Conservation (phyloP, 2,797 vertebrate species). For the Chrosomus eos region DNA sequence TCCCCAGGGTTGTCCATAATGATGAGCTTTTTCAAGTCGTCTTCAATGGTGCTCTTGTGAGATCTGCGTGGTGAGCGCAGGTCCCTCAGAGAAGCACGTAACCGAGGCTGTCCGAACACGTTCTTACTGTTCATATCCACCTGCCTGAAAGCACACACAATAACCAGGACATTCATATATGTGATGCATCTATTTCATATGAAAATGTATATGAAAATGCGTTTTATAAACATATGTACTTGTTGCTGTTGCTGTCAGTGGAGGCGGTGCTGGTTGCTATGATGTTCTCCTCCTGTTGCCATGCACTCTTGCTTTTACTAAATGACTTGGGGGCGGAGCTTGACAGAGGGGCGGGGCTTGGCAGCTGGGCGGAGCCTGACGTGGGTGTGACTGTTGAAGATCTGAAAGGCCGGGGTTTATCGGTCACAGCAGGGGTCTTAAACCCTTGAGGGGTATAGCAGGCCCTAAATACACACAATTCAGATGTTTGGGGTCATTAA, state of each 20-base stretch:
- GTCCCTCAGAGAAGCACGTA: slow-evolving; percentile 90
- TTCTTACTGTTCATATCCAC: slow-evolving; percentile 88
- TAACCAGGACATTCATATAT: background rate
- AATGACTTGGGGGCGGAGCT: slow-evolving; percentile 88
- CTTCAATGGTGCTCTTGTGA: slow-evolving; percentile 91
- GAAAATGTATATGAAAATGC: too few species aligned
- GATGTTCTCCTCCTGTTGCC: slow-evolving; percentile 79
- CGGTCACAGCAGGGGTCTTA: slow-evolving; percentile 74
- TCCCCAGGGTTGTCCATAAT: slow-evolving; percentile 88
- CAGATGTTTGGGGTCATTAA: background rate
- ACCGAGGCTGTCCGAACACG: slow-evolving; percentile 90
- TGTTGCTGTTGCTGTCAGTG: slow-evolving; percentile 72
- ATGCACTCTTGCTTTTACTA: slow-evolving; percentile 77
- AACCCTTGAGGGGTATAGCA: slow-evolving; percentile 83
- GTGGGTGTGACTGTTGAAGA: slow-evolving; percentile 70
- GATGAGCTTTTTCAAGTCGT: slow-evolving; percentile 92
- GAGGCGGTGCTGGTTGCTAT: slow-evolving; percentile 65
- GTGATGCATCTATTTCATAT: background rate
- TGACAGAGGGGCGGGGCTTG: slow-evolving; percentile 79
- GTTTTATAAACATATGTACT: slow-evolving; percentile 54
- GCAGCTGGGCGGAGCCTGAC: slow-evolving; percentile 78
- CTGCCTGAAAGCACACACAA: slow-evolving; percentile 75
- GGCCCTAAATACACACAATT: slow-evolving; percentile 63
- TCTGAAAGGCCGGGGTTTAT: slow-evolving; percentile 74
- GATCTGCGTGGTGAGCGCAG: slow-evolving; percentile 89